phyloP scores from a whole-genome alignment of 2,797 vertebrate genomes.

The Parotocinclus haroldoi region DNA sequence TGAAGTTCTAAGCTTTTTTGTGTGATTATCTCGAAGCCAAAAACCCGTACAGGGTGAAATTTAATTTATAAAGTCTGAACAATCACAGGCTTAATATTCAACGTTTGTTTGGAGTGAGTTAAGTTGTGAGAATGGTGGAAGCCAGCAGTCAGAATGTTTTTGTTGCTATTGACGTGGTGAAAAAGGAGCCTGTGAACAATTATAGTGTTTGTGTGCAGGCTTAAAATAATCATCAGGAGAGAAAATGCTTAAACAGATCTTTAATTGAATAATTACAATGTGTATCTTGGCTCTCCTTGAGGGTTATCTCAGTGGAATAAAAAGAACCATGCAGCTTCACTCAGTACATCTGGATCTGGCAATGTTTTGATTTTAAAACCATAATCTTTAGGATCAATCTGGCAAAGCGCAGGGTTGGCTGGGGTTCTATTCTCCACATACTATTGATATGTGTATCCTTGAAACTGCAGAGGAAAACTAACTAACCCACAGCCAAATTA shows the following conservation, averaged over 20 bases:
- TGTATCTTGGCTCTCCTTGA: not conserved
- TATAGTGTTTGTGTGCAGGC: slow-evolving; percentile 1
- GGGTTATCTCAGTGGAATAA: not conserved
- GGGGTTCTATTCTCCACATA: too few species aligned
- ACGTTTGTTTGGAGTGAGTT: slow-evolving; percentile 55
- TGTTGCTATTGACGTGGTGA: not conserved
- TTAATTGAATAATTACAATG: not conserved
- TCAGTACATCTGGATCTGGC: slow-evolving; percentile 7
- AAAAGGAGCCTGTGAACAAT: slow-evolving; percentile 7
- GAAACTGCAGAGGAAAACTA: too few species aligned
- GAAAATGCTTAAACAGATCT: slow-evolving; percentile 13
- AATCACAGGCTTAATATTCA: slow-evolving; percentile 61
- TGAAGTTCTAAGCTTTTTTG: slow-evolving; percentile 64
- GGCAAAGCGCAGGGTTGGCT: too few species aligned
- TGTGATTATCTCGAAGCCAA: slow-evolving; percentile 70
- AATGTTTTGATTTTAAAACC: slow-evolving; percentile 4
- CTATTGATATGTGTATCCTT: too few species aligned
- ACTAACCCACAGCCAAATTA: too few species aligned
- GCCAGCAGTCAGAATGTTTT: not conserved
- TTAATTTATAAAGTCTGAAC: slow-evolving; percentile 70
- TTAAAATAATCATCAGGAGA: slow-evolving; percentile 6
- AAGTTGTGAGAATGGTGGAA: not conserved
- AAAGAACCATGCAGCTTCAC: not conserved
- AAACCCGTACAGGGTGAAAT: slow-evolving; percentile 62
- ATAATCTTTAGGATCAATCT: not conserved